A percentile compares a stretch with the other conserved stretches of the same genome.
Conservation (phyloP, 2,797 vertebrate genomes). For the Bovichtus diacanthus region DNA sequence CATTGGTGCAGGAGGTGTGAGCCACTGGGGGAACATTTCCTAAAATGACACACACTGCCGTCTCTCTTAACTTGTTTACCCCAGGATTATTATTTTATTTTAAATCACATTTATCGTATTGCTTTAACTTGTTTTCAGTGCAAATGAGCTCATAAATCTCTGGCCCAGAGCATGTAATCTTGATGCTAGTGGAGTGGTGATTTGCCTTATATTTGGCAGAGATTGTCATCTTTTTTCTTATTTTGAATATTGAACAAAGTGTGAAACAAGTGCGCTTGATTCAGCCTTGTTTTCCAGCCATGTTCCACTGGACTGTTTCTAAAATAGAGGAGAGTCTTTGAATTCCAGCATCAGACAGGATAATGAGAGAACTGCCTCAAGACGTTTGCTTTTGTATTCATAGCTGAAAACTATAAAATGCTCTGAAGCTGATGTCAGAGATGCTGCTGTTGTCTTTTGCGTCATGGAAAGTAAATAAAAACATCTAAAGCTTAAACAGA, state of each 20-base stretch:
- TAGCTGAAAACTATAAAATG: conserved; percentile 40
- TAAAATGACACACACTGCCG: conserved; percentile 25
- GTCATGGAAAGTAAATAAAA: conserved; percentile 23
- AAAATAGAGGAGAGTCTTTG: conserved; percentile 31
- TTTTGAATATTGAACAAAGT: conserved; percentile 8
- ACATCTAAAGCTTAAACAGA: conserved; percentile 6
- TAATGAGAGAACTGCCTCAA: conserved; percentile 37
- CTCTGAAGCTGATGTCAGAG: conserved; percentile 13
- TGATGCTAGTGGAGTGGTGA: conserved; percentile 2
- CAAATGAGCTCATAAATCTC: background rate
- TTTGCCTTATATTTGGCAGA: conserved; percentile 4
- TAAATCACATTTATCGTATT: background rate
- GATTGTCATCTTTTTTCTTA: background rate
- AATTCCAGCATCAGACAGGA: conserved; percentile 30
- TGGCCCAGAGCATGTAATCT: background rate
- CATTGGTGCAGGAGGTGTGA: conserved; percentile 37
- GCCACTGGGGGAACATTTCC: conserved; percentile 26
- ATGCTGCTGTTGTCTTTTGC: conserved; percentile 28
- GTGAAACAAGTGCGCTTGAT: conserved; percentile 22
- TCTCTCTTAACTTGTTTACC: conserved; percentile 19
- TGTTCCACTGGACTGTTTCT: conserved; percentile 20
- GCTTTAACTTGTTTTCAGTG: conserved; percentile 1
- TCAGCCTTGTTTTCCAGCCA: conserved; percentile 20
- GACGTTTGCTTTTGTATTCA: conserved; percentile 53
- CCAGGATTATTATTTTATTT: conserved; percentile 20